A percentile compares a stretch with the other conserved stretches of the same genome.
phyloP scores from a whole-genome alignment of 2,113 vertebrate genomes.

The Austrofundulus limnaeus region DNA sequence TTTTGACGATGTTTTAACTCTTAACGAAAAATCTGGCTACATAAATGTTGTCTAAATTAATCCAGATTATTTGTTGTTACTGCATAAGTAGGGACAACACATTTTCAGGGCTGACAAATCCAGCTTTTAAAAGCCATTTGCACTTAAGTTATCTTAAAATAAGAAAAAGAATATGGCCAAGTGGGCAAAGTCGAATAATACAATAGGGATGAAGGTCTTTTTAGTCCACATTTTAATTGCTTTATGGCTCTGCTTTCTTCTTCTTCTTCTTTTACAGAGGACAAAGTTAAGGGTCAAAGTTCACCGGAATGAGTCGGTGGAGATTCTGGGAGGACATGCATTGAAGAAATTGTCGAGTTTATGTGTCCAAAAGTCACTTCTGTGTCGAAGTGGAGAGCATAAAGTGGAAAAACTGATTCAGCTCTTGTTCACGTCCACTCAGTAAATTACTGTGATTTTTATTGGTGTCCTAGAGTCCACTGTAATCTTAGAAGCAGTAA shows the following conservation, averaged over 20 bases:
- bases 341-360: neutral
- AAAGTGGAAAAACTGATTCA: constrained; percentile 12
- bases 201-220: constrained; percentile 45
- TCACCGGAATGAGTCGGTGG: constrained; percentile 29
- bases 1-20: no score
- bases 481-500: constrained; percentile 55
- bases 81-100: neutral
- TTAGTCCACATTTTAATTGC: constrained; percentile 36
- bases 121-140: neutral
- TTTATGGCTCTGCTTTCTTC: constrained; percentile 62
- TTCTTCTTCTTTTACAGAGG: constrained; percentile 31
- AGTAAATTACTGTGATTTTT: constrained; percentile 48
- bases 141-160: constrained; percentile 10
- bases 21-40: neutral
- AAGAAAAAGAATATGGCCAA: neutral
- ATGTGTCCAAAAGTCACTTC: constrained; percentile 18
- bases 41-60: neutral
- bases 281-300: constrained; percentile 58
- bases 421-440: constrained; percentile 15
- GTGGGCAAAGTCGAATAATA: constrained; percentile 34
- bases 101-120: neutral
- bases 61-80: neutral
- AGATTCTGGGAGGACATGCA: constrained; percentile 12
- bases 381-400: constrained; percentile 43
- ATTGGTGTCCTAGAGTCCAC: constrained; percentile 35